Evolutionary conservation across 2,113 vertebrate genomes (phyloP), one percentile per base, ranked within the genome.

Genomic region (Syngnathus scovelli): DNA sequence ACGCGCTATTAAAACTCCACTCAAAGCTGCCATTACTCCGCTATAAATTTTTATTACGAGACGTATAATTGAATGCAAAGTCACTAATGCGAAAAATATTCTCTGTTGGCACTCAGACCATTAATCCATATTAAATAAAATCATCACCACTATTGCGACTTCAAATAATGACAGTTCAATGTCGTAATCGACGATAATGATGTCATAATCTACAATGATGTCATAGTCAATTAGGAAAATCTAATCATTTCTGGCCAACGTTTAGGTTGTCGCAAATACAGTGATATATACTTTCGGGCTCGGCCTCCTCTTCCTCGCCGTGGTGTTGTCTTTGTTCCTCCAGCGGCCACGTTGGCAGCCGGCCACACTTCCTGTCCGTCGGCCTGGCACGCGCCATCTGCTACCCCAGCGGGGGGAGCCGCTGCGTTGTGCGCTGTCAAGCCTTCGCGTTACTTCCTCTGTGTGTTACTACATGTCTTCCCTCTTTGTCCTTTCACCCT

Each of bases 301-400:
- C 48, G 19, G 38, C 60, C 44, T 59, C 51, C 21, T n/a, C 19
- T 61, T 6, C 36, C 68, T 48, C 21, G 64, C 49, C 6, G 33
- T 19, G 56, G 39, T 16, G 19, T 62, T 13, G 63, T 51, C 76
- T 79, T 79, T 82, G 75, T 81, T 74, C 54, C 72, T 65, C 58
- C 21, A 72, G 71, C 80, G 85, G 82, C 75, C 86, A 52, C 79
- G 71, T 61, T 91, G 86, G 87, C 85, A 43, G 63, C 21, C 46
- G 44, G 75, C 85, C 76, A 51, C 64, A 61, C 58, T 78, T 76
- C 71, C 78, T 82, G 76, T 70, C 71, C 71, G 44, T 77, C 68
- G 61, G 76, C 76, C 82, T 83, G 83, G 68, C 85, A 73, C 68
- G 76, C 39, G 71, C 87, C 86, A 87, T 91, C 88, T 91, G 87